A percentile compares a stretch with the other conserved stretches of the same genome.
phyloP scores from a whole-genome alignment of 2,113 vertebrate genomes.

The Panurus biarmicus region DNA sequence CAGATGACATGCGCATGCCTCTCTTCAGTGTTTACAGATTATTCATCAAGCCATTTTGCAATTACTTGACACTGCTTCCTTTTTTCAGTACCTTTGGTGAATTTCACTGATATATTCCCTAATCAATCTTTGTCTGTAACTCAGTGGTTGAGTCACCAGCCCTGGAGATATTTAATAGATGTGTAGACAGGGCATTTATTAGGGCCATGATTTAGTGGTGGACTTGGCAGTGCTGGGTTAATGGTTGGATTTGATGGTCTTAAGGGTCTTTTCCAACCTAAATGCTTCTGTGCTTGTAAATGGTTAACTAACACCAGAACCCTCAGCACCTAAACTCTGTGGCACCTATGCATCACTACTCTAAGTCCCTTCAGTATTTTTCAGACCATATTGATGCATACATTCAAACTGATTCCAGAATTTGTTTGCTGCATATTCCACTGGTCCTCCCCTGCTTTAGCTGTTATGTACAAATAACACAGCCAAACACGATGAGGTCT shows the following conservation, averaged over 20 bases:
- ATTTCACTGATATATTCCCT: not conserved
- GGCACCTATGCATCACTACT: not conserved
- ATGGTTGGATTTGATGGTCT: not conserved
- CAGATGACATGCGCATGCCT: not conserved
- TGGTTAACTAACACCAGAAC: not conserved
- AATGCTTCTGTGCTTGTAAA: not conserved
- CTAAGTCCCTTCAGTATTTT: not conserved
- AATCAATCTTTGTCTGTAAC: not conserved
- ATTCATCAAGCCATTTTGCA: not conserved
- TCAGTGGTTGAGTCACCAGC: not conserved
- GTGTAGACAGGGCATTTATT: not conserved
- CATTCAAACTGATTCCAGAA: not conserved
- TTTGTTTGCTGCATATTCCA: not conserved
- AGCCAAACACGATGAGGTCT: not conserved
- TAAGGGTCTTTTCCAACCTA: not conserved
- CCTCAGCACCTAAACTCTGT: not conserved
- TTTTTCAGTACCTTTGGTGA: not conserved
- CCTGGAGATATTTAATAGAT: not conserved
- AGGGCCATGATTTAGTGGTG: not conserved
- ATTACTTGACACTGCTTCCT: not conserved
- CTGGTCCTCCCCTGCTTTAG: not conserved
- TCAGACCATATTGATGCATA: not conserved
- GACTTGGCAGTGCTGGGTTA: not conserved
- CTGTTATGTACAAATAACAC: not conserved
- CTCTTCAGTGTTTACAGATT: not conserved